Evolutionary conservation across 2,797 vertebrate genomes (phyloP).

Genomic region (Hozukius guyotensis): DNA sequence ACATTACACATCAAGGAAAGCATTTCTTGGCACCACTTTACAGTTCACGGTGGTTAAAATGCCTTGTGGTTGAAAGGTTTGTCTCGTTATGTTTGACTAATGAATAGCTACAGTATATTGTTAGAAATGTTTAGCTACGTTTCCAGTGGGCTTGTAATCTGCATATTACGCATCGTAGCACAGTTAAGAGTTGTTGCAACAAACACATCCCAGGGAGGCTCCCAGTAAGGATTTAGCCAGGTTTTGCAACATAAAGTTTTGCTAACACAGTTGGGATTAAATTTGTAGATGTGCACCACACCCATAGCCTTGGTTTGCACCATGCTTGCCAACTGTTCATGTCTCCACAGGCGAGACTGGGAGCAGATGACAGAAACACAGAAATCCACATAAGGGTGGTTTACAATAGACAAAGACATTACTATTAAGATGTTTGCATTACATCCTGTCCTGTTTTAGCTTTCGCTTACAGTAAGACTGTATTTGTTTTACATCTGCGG

Average conservation of each 20-base stretch:
- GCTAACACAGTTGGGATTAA: slow-evolving; percentile 35
- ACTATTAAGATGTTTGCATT: slow-evolving; percentile 34
- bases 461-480: slow-evolving; percentile 20
- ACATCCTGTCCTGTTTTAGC: slow-evolving; percentile 27
- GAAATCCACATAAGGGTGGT: slow-evolving; percentile 20
- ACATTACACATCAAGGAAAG: slow-evolving; percentile 3
- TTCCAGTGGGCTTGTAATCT: slow-evolving; percentile 52
- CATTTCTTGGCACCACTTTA: slow-evolving; percentile 1
- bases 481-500: slow-evolving; percentile 30
- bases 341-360: slow-evolving; percentile 35
- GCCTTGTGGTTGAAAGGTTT: slow-evolving; percentile 38
- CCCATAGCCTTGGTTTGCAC: slow-evolving; percentile 61
- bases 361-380: slow-evolving; percentile 57
- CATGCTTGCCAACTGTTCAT: slow-evolving; percentile 48
- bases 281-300: slow-evolving; percentile 58
- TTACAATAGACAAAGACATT: slow-evolving; percentile 42
- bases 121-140: slow-evolving; percentile 27
- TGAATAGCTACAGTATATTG: slow-evolving; percentile 40
- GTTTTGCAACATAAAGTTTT: slow-evolving; percentile 36
- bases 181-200: slow-evolving; percentile 34
- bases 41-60: slow-evolving; percentile 27
- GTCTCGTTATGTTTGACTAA: slow-evolving; percentile 37
- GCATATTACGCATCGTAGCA: slow-evolving; percentile 37
- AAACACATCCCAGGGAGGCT: slow-evolving; percentile 52
- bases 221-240: slow-evolving; percentile 19